phyloP scores from a whole-genome alignment of 1,140 invertebrate species.

The Adoxophyes honmai region DNA sequence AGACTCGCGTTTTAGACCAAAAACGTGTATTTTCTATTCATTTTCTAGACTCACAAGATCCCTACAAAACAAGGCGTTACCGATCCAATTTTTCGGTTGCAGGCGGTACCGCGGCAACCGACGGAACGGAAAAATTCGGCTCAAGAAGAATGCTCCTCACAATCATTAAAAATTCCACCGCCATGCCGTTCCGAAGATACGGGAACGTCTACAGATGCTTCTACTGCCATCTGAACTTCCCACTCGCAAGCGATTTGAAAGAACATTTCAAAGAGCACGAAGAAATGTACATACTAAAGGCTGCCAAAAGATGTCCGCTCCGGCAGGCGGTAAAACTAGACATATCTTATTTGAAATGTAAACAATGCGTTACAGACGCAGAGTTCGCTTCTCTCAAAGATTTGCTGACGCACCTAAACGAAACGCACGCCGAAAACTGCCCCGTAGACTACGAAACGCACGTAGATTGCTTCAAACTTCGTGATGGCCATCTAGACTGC shows the following conservation, averaged over 20 bases:
- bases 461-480: conserved; percentile 7
- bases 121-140: no score
- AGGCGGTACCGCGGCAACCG: no score
- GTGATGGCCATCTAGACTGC: conserved; percentile 9
- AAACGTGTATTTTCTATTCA: no score
- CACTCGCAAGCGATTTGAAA: conserved; percentile 35
- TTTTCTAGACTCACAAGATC: no score
- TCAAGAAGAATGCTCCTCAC: conserved; percentile 17
- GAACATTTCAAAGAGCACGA: not conserved
- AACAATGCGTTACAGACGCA: not conserved
- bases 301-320: not conserved
- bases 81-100: no score
- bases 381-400: not conserved
- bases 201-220: conserved; percentile 45
- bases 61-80: no score
- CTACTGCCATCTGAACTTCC: conserved; percentile 42
- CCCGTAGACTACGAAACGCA: not conserved
- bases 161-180: conserved; percentile 35
- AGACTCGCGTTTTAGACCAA: no score
- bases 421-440: not conserved
- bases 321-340: not conserved
- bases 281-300: not conserved
- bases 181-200: conserved; percentile 43
- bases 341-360: not conserved
- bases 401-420: not conserved